phyloP scores from a whole-genome alignment of 1,140 invertebrate genomes.

The Drosophila mojavensis region DNA sequence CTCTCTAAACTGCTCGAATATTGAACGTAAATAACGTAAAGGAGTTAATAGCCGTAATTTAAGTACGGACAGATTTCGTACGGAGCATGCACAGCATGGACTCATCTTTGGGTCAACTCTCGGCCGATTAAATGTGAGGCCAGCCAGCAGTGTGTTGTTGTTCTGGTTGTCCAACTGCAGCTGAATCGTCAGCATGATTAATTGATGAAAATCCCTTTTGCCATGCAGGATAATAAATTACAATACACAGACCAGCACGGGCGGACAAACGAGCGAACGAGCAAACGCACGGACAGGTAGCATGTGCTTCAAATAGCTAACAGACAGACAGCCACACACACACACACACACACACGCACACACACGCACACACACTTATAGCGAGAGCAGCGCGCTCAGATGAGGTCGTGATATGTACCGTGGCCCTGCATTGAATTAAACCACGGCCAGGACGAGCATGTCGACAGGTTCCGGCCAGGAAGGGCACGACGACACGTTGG shows the following conservation, averaged over 20 bases:
- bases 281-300: conserved; percentile 43
- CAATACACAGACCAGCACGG: conserved; percentile 53
- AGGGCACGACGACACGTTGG: conserved; percentile 52
- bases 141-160: conserved; percentile 30
- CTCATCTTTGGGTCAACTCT: conserved; percentile 9
- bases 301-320: conserved; percentile 42
- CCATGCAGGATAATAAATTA: conserved; percentile 82
- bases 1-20: conserved; percentile 1
- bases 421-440: conserved; percentile 59
- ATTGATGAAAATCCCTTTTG: conserved; percentile 82
- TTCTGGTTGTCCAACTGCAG: conserved; percentile 64
- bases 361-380: conserved; percentile 18
- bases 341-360: conserved; percentile 17
- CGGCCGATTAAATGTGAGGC: conserved; percentile 27
- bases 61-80: conserved; percentile 10
- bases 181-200: conserved; percentile 78
- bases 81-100: conserved; percentile 4
- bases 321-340: conserved; percentile 20
- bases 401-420: conserved; percentile 36
- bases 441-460: conserved; percentile 47
- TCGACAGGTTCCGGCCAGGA: conserved; percentile 42
- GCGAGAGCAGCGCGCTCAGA: not conserved
- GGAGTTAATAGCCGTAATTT: conserved; percentile 20
- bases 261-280: conserved; percentile 26
- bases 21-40: conserved; percentile 5